These are phyloP conservation scores for Echeneis naucrates DNA, from an alignment of 2,797 vertebrate species.

Conservation along the genomic window DNA sequence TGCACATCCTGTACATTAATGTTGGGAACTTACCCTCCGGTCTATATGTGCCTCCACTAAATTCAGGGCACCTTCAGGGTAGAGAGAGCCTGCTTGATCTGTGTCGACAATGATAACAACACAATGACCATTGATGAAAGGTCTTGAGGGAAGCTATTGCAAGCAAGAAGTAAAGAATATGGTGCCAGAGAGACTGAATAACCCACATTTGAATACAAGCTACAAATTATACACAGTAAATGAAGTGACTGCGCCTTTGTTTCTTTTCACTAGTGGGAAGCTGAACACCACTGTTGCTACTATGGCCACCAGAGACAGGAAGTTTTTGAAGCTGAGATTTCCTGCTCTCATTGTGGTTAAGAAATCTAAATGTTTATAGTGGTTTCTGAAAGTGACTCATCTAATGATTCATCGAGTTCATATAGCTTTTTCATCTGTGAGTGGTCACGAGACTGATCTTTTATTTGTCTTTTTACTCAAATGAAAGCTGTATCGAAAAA, in stretches of 20 bases:
- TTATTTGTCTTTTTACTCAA: conserved; percentile 66
- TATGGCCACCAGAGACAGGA: conserved; percentile 91
- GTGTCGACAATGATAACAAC: conserved; percentile 78
- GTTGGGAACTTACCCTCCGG: conserved; percentile 55
- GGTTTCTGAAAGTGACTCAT: conserved; percentile 98
- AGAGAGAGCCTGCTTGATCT: conserved; percentile 71
- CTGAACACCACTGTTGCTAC: conserved; percentile 84
- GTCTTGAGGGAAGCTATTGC: conserved; percentile 80
- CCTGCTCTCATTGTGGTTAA: conserved; percentile 94
- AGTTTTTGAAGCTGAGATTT: conserved; percentile 98
- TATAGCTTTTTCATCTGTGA: conserved; percentile 89
- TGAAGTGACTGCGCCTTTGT: conserved; percentile 89
- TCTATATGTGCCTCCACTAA: conserved; percentile 64
- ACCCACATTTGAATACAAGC: conserved; percentile 88
- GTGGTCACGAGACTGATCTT: conserved; percentile 83
- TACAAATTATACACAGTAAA: conserved; percentile 93
- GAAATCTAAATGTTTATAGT: conserved; percentile 92
- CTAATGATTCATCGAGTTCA: conserved; percentile 92
- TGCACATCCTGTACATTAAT: conserved; percentile 76
- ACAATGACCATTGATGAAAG: conserved; percentile 78
- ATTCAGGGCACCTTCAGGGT: conserved; percentile 77
- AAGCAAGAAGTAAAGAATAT: conserved; percentile 70
- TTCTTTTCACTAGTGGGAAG: conserved; percentile 88
- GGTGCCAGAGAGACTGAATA: conserved; percentile 80
- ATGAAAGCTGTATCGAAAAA: conserved; percentile 52